A percentile compares a stretch with the other conserved stretches of the same genome.
Evolutionary conservation across 1,140 invertebrate species (phyloP).

Genomic region (Phortica variegata): DNA sequence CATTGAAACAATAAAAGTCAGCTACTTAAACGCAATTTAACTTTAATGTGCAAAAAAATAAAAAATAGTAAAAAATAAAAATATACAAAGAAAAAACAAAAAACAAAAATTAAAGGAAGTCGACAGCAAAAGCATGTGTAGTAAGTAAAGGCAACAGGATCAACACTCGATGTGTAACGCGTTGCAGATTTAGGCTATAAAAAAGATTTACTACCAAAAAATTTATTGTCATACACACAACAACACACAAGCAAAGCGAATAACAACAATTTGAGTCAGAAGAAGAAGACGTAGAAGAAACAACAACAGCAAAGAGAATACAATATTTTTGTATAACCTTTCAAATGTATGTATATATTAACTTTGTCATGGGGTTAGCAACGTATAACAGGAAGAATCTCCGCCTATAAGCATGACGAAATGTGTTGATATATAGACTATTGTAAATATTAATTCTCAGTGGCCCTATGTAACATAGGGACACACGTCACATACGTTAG

Average conservation of each 20-base stretch:
- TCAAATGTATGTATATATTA: no score
- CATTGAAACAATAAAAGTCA: conserved; percentile 36
- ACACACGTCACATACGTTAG: no score
- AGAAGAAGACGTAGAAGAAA: no score
- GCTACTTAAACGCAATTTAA: conserved; percentile 48
- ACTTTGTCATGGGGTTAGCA: no score
- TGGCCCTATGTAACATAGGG: no score
- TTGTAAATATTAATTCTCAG: no score
- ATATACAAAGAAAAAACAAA: not conserved
- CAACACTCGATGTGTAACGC: conserved; percentile 13
- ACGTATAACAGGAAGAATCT: no score
- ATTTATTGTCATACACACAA: conserved; percentile 31
- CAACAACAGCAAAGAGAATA: no score
- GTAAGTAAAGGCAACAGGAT: conserved; percentile 3
- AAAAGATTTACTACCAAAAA: conserved; percentile 44
- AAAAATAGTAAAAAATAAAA: not conserved
- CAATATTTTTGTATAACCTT: no score
- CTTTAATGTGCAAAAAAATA: conserved; percentile 29
- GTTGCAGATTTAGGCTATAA: conserved; percentile 21
- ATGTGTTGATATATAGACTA: no score
- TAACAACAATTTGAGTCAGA: no score
- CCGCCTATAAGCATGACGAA: no score
- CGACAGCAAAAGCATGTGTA: conserved; percentile 27
- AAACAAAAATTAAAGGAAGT: not conserved
- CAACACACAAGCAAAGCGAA: not conserved